Base-by-base conservation (phyloP, 2,113 vertebrate genomes). In the Hippocampus guttulatus region DNA sequence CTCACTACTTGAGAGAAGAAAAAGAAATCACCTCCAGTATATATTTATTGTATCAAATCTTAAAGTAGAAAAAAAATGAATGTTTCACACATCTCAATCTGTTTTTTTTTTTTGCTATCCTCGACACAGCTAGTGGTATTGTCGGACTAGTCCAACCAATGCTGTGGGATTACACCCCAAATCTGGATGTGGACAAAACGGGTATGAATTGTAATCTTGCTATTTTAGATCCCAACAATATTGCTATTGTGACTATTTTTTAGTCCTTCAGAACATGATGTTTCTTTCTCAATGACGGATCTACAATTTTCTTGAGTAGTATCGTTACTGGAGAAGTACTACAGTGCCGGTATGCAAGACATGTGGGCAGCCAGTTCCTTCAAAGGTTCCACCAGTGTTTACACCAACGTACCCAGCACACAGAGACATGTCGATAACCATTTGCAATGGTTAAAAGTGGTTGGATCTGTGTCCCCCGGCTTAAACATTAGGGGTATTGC, bases 291-390 rank as follows among this genome's bases (percentile, higher is more conserved):
- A 67, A 21, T 10, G 21, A 65, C 45, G 20, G 12, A 23, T 66
- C 6, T 49, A 0, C 23, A 21, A 21, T 20, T 68, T 2, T 75
- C 49, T 54, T 18, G 8, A 60, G 60, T 84, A 98, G 96, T 92
- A 69, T 91, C 76, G 21, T 91, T 96, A 60, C 68, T 98, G 68
- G 92, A 96, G 71, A 96, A 94, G 78, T 99, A 96, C 80, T 82
- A 0, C 5, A 80, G 84, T n/a, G 93, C 93, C 0, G 94, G 95
- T 52, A 94, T 99, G 79, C 73, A 85, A 23, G 91, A 92, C 61
- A 85, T 97, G 63, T 98, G 97, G 97, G 91, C 93, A 0, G 97
- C 97, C 38, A 98, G 97, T 68, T 94, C 95, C 75, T 98, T 98
- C 74, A 98, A 98, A 91, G 97, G 97, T 69, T 95, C 97, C 70